Percentiles rank a stretch among this genome's conserved stretches.
Evolutionary conservation across 2,113 vertebrate species (phyloP).

Genomic region (Triplophysa tibetana): DNA sequence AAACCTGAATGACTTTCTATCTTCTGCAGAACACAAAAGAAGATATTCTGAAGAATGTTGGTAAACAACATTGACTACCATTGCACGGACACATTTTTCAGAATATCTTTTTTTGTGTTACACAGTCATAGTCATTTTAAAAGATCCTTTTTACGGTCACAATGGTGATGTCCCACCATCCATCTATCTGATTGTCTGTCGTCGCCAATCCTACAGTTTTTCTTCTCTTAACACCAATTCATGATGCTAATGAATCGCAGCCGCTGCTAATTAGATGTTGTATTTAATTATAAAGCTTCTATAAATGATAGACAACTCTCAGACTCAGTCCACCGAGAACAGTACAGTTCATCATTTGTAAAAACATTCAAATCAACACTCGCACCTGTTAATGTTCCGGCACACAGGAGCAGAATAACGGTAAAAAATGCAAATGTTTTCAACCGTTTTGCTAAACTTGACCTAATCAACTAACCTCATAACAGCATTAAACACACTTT

Average conservation of each 20-base stretch:
- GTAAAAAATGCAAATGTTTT: conserved; percentile 9
- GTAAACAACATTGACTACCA: no score
- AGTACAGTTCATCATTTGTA: not conserved
- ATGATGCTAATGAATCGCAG: not conserved
- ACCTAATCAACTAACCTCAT: conserved; percentile 12
- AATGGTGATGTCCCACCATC: not conserved
- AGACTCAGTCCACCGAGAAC: not conserved
- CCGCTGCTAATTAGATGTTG: conserved; percentile 15
- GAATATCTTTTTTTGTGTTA: no score
- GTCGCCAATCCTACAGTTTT: no score
- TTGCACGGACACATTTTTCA: no score
- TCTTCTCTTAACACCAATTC: no score
- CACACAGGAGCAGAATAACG: not conserved
- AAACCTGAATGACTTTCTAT: no score
- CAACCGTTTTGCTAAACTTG: not conserved
- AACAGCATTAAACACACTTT: conserved; percentile 15
- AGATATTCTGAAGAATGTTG: no score
- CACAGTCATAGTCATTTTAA: no score
- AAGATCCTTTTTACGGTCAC: not conserved
- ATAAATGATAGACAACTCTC: not conserved
- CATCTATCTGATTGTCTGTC: no score
- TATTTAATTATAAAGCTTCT: conserved; percentile 17
- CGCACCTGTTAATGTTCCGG: not conserved
- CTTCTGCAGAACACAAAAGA: no score
- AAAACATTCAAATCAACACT: not conserved